Evolutionary conservation across 1,140 invertebrate genomes (phyloP).

Genomic region (Paraescarpia echinospica): DNA sequence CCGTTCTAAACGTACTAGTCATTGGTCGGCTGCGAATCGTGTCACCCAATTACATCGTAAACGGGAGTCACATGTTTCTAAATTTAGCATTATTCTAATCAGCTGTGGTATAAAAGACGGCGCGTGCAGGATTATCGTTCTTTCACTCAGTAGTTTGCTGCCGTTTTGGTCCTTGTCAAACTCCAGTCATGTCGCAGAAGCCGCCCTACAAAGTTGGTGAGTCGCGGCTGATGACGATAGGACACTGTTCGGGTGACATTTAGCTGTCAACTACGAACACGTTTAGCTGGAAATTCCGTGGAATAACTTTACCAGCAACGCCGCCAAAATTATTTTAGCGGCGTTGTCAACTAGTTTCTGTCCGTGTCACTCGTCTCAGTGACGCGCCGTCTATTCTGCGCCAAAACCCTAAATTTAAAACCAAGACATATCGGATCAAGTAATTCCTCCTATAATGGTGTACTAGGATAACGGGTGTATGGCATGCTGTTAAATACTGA

Average conservation of each 20-base stretch:
- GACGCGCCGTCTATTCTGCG: background rate
- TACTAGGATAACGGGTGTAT: background rate
- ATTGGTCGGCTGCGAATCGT: background rate
- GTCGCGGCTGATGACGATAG: background rate
- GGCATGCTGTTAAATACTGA: background rate
- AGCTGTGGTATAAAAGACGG: background rate
- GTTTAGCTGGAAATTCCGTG: background rate
- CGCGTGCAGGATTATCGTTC: background rate
- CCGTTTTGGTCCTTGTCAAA: background rate
- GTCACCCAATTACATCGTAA: background rate
- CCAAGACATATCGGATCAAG: background rate
- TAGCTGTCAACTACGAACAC: background rate
- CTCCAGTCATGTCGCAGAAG: slow-evolving; percentile 19
- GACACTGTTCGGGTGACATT: background rate
- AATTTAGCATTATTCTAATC: background rate
- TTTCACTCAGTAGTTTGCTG: background rate
- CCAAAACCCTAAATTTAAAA: background rate
- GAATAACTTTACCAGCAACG: background rate
- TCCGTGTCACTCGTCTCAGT: background rate
- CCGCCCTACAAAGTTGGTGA: slow-evolving; percentile 30
- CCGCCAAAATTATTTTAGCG: background rate
- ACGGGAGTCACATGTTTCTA: background rate
- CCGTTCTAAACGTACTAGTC: background rate
- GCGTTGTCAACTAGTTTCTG: background rate
- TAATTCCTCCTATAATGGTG: background rate